phyloP scores from a whole-genome alignment of 2,888 invertebrate species.

The Apotomis capreana region DNA sequence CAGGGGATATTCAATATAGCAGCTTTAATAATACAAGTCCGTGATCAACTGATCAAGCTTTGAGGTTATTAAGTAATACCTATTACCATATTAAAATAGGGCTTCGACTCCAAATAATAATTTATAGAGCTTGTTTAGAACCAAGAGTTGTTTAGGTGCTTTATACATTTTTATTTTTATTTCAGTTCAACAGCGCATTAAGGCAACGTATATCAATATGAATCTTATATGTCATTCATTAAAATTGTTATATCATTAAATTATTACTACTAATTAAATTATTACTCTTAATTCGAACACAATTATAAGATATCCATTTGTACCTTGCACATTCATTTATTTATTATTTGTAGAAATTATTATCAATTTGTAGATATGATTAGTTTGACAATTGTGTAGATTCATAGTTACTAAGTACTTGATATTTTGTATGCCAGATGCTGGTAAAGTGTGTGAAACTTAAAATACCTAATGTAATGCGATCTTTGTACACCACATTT shows the following conservation, averaged over 20 bases:
- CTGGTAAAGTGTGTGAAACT: no score
- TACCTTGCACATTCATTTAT: no score
- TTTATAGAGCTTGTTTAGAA: constrained; percentile 35
- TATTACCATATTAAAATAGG: constrained; percentile 42
- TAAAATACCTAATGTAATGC: no score
- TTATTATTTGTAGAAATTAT: no score
- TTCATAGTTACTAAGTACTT: no score
- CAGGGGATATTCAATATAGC: not conserved
- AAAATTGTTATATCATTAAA: constrained; percentile 7
- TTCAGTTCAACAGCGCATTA: constrained; percentile 28
- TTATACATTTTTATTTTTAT: constrained; percentile 38
- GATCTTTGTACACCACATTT: no score
- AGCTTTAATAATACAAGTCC: constrained; percentile 29
- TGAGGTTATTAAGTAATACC: constrained; percentile 40
- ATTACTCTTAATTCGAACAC: no score
- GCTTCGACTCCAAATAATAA: constrained; percentile 38
- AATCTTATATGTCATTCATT: constrained; percentile 2
- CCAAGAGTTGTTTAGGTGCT: constrained; percentile 33
- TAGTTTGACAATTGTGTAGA: no score
- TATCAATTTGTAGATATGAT: no score
- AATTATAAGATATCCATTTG: no score
- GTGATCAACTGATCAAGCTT: constrained; percentile 38
- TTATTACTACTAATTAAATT: no score
- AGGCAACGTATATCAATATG: constrained; percentile 24
- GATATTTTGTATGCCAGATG: no score